Evolutionary conservation across 1,140 invertebrate species (phyloP), one percentile per base, ranked within the genome.

Genomic region (Brachionus asplanchnoidis): DNA sequence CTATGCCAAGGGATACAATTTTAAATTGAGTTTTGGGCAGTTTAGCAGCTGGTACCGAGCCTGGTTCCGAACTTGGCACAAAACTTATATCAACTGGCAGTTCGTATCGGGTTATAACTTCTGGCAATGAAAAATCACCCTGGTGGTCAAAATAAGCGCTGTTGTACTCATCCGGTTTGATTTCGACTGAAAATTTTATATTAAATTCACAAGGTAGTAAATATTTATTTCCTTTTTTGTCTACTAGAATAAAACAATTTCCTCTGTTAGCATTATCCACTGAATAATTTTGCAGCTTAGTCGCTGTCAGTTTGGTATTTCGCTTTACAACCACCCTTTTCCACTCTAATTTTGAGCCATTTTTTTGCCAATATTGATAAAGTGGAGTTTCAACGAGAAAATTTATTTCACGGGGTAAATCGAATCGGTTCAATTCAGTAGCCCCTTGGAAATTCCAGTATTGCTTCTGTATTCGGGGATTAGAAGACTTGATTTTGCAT

Each of bases 371-470:
- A 46, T 9, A 50, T n/a, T 56, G 42, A 85, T 85, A 66, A 20
- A 77, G 14, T 36, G 75, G 73, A 36, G 75, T 85, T 60, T 78
- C 36, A 9, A 53, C 60, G 8, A 85, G 42, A 36, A 85, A 32
- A 56, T 79, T 78, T 11, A 85, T 79, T 70, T 65, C 36, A 28
- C 84, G n/a, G 4, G 84, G 84, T 26, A 79, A 66, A 56, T 85
- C 84, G 28, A 85, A 85, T 28, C 84, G 53, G 66, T 78, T 77
- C 28, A 85, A 53, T 80, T 85, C 84, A 68, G 23, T 60, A 17
- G 84, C 84, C 8, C 75, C 75, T 85, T 85, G 84, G 40, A 85
- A 85, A 32, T 77, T 50, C 84, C 84, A 85, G 20, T 68, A 85
- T 56, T 73, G 84, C 50, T 78, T 85, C 53, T 79, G 70, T 12